phyloP scores from a whole-genome alignment of 2,113 vertebrate genomes.

The Rhineura floridana region DNA sequence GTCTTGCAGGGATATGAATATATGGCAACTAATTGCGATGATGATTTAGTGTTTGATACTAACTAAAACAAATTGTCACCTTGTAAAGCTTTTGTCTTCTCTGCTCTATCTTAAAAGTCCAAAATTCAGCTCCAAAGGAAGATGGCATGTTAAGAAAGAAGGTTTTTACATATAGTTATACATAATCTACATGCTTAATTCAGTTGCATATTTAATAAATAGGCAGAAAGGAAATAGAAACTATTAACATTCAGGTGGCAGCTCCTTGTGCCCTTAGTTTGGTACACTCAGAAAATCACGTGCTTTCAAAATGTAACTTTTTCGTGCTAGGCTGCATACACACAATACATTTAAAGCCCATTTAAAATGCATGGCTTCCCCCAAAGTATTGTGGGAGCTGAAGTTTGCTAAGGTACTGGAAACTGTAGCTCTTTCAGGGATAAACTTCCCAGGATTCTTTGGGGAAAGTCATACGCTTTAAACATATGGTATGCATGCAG shows the following conservation, averaged over 20 bases:
- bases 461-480: too few relatives aligned
- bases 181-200: neutral
- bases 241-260: neutral
- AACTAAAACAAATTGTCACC: neutral
- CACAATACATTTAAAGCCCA: too few relatives aligned
- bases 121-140: neutral
- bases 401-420: too few relatives aligned
- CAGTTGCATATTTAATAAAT: neutral
- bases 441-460: too few relatives aligned
- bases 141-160: neutral
- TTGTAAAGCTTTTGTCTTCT: neutral
- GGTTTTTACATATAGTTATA: neutral
- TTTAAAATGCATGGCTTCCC: too few relatives aligned
- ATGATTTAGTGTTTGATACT: conserved; percentile 21
- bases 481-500: too few relatives aligned
- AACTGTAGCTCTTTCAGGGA: too few relatives aligned
- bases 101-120: neutral
- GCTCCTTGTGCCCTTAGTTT: neutral
- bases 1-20: neutral
- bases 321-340: too few relatives aligned
- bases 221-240: neutral
- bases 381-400: too few relatives aligned
- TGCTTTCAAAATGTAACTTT: neutral
- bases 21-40: conserved; percentile 3
- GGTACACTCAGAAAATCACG: neutral